Base-by-base conservation (phyloP, 2,797 vertebrate genomes). In the Pangasius sanitwongsei region DNA sequence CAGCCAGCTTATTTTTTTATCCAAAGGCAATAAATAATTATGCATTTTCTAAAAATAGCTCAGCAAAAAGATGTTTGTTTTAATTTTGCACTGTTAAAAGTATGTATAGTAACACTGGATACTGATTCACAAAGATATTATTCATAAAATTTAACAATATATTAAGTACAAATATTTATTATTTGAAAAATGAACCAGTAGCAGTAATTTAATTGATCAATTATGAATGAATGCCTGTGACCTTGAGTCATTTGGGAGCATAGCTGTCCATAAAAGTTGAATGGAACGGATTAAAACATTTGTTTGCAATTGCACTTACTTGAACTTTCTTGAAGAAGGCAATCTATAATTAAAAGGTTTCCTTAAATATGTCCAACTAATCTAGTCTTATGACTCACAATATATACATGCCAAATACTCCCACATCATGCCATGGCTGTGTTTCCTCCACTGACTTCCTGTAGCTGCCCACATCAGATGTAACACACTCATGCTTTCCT, bases 1-100 rank as follows among this genome's bases (percentile, higher is more conserved):
- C n/a, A 83, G 55, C 20, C 34, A 63, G 55, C 41, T 23, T 57
- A 48, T 72, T 48, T 48, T 86, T 89, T n/a, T 87, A 77, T 55
- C 34, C 20, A 65, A 41, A 69, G n/a, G 8, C 34, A 87, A 31
- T 59, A n/a, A 70, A 37, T 57, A 20, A 57, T 87, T 59, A 34
- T 37, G 3, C 23, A 5, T 75, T 65, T 50, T 81, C 55, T 80
- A 41, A 37, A 41, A 11, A 87, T 13, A 37, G 25, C 25, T 20
- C n/a, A n/a, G 31, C 25, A 13, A 57, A 72, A 57, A 16, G 28
- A 16, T 70, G 37, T 50, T 78, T 53, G 18, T 41, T 41, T 72
- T 75, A 28, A 25, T 75, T 75, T 13, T 9, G 20, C 7, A 55
- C 18, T 80, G n/a, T 80, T 31, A 55, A 41, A 41, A 41, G 37